Percentiles rank a stretch among this genome's conserved stretches.
These are phyloP conservation scores for Mallateleia sp. DNA, from an alignment of 2,888 invertebrate species.

Conservation along the genomic window DNA sequence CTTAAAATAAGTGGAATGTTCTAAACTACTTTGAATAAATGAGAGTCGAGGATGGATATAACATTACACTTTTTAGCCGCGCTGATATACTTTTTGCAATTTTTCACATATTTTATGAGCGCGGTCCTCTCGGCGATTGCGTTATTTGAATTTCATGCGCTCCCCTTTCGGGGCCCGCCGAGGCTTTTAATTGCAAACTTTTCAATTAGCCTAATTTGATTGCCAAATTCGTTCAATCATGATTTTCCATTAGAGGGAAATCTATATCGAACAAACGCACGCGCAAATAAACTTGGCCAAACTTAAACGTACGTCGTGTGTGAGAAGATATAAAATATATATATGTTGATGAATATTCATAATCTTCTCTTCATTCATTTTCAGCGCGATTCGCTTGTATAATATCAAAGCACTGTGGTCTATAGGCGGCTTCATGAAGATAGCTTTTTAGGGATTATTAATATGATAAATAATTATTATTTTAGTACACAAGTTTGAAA, in stretches of 20 bases:
- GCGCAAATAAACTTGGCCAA: constrained; percentile 51
- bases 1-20: constrained; percentile 54
- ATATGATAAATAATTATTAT: constrained; percentile 74
- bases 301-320: constrained; percentile 84
- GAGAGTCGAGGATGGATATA: constrained; percentile 13
- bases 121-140: neutral
- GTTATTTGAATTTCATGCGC: constrained; percentile 25
- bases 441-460: constrained; percentile 87
- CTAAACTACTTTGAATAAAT: constrained; percentile 45
- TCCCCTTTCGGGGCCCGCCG: neutral
- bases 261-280: constrained; percentile 55
- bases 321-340: constrained; percentile 43
- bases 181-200: constrained; percentile 10
- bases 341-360: constrained; percentile 87
- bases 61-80: constrained; percentile 13
- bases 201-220: constrained; percentile 34
- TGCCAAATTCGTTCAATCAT: constrained; percentile 48
- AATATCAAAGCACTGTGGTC: constrained; percentile 81
- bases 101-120: constrained; percentile 19
- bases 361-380: constrained; percentile 79
- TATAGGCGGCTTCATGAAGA: constrained; percentile 67
- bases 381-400: constrained; percentile 77
- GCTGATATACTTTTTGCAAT: constrained; percentile 18
- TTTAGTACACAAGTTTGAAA: no score
- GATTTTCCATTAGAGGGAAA: constrained; percentile 58